Conservation (phyloP, 1,140 invertebrate genomes). For the Mizuhopecten yessoensis region DNA sequence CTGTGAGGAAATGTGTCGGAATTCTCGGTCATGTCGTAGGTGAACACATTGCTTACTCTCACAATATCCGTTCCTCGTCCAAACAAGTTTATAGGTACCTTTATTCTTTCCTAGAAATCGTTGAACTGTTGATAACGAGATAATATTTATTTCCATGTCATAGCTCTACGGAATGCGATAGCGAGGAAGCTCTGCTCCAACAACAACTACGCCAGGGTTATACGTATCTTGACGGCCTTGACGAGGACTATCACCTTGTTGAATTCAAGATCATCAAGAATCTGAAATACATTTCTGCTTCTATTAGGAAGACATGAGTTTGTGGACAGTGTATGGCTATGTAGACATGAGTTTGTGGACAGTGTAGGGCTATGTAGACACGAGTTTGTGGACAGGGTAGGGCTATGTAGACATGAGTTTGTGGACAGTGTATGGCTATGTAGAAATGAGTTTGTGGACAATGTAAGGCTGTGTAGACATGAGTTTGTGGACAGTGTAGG, state of each 20-base stretch:
- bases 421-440: no score
- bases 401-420: no score
- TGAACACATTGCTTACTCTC: constrained; percentile 99
- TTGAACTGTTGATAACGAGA: constrained; percentile 98
- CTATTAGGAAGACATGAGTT: no score
- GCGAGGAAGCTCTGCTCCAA: constrained; percentile 99
- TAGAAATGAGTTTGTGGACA: no score
- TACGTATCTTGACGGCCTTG: constrained; percentile 98
- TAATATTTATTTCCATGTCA: constrained; percentile 97
- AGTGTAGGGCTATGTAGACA: no score
- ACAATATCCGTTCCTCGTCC: constrained; percentile 90
- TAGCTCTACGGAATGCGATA: constrained; percentile 99
- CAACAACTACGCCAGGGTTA: constrained; percentile 97
- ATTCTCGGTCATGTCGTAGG: constrained; percentile 99
- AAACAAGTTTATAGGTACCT: constrained; percentile 99
- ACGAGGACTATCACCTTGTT: constrained; percentile 97
- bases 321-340: no score
- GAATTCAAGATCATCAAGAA: no score
- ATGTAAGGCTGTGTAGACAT: no score
- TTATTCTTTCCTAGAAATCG: constrained; percentile 99
- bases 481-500: no score
- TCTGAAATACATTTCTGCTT: no score
- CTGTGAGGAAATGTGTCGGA: constrained; percentile 99
- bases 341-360: no score
- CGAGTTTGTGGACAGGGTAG: no score